phyloP scores from a whole-genome alignment of 2,888 invertebrate genomes.

The Melieria picta region DNA sequence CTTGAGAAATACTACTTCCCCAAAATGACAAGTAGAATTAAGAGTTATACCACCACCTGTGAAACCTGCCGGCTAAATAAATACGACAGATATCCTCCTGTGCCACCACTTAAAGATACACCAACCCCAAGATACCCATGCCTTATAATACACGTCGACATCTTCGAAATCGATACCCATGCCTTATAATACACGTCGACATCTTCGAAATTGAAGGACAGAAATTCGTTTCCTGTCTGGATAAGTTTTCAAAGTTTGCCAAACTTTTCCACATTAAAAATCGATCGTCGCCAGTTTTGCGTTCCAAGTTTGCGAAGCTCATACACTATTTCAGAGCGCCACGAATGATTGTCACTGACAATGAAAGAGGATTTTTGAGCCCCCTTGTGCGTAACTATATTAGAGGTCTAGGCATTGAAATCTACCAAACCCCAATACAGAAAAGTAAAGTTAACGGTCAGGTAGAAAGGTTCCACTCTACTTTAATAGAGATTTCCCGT shows the following conservation, averaged over 20 bases:
- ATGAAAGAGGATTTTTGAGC: not conserved
- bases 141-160: not conserved
- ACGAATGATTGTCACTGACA: not conserved
- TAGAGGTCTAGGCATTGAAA: not conserved
- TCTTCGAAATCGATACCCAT: not conserved
- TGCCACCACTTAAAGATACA: not conserved
- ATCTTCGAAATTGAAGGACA: not conserved
- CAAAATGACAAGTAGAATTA: not conserved
- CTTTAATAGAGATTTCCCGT: conserved; percentile 23
- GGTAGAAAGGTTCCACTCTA: conserved; percentile 15
- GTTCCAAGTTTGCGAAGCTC: not conserved
- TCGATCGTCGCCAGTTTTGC: not conserved
- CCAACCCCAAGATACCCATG: not conserved
- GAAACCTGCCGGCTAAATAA: not conserved
- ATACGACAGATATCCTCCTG: not conserved
- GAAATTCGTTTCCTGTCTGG: not conserved
- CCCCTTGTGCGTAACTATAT: not conserved
- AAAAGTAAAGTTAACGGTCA: not conserved
- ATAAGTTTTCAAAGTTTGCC: conserved; percentile 1
- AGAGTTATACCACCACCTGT: too few species aligned
- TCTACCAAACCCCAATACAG: not conserved
- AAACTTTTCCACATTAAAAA: not conserved
- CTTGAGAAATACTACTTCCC: conserved; percentile 3
- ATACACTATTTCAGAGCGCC: not conserved
- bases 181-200: not conserved